A percentile compares a stretch with the other conserved stretches of the same genome.
Conservation (phyloP, 92 coral and sea anemone species). For the Zoanthus gigantus region DNA sequence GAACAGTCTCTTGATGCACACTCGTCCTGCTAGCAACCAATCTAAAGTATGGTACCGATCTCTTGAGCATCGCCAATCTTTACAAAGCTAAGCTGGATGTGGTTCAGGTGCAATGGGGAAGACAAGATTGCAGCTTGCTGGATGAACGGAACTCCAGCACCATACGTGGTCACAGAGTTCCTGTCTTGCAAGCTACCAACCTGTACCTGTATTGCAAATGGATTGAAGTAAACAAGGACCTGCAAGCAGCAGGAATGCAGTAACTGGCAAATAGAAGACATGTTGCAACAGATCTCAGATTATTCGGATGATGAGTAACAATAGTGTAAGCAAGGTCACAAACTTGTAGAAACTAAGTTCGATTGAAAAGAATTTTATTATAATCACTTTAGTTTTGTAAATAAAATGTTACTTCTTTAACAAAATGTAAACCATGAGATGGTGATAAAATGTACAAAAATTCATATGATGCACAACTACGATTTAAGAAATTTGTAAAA, state of each 20-base stretch:
- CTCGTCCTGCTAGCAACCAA: slow-evolving; percentile 59
- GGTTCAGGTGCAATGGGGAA: slow-evolving; percentile 54
- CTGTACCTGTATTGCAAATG: slow-evolving; percentile 62
- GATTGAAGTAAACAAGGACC: slow-evolving; percentile 53
- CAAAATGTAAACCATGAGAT: slow-evolving; percentile 2
- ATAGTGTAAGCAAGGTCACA: not conserved
- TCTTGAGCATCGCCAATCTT: slow-evolving; percentile 56
- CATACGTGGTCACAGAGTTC: slow-evolving; percentile 44
- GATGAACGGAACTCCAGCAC: no score
- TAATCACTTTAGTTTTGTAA: not conserved
- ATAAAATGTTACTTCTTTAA: not conserved
- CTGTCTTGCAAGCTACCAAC: slow-evolving; percentile 45
- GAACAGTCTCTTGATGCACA: slow-evolving; percentile 53
- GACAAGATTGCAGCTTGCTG: slow-evolving; percentile 27
- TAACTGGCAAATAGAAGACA: slow-evolving; percentile 44
- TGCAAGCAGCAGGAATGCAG: slow-evolving; percentile 58
- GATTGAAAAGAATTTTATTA: not conserved
- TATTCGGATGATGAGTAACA: slow-evolving; percentile 39
- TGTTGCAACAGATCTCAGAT: slow-evolving; percentile 34
- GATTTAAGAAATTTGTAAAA: not conserved
- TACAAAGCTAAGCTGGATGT: slow-evolving; percentile 61
- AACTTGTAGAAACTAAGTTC: not conserved
- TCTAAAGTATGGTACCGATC: slow-evolving; percentile 52
- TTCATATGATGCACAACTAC: not conserved
- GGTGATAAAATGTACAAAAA: not conserved